Conservation (phyloP, 2,888 invertebrate species). For the Galeruca laticollis region DNA sequence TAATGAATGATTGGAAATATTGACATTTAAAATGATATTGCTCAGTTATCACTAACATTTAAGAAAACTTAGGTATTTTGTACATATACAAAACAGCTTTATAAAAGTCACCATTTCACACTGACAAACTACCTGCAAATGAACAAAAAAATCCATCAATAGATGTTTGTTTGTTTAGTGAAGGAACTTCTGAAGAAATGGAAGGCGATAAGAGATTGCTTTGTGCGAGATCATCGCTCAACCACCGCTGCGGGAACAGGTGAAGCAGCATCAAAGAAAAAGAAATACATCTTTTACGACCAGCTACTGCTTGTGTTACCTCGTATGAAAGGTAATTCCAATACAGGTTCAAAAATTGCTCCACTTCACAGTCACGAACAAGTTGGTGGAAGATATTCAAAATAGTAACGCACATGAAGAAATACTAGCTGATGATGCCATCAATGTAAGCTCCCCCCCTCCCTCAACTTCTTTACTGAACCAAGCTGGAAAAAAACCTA, state of each 20-base stretch:
- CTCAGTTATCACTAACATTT: too few species aligned
- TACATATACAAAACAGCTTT: background rate
- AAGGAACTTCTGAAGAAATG: constrained; percentile 8
- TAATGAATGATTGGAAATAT: too few species aligned
- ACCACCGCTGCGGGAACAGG: constrained; percentile 27
- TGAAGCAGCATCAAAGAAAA: constrained; percentile 23
- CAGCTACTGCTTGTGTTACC: constrained; percentile 28
- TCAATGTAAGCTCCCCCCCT: constrained; percentile 22
- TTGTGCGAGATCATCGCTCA: constrained; percentile 14
- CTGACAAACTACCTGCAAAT: too few species aligned
- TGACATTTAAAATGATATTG: too few species aligned
- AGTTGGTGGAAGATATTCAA: constrained; percentile 19
- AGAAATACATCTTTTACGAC: constrained; percentile 27
- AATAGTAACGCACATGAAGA: constrained; percentile 17
- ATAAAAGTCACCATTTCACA: constrained; percentile 8
- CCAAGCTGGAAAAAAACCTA: constrained; percentile 4
- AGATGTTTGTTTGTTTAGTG: too few species aligned
- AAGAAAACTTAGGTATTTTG: too few species aligned
- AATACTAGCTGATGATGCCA: constrained; percentile 23
- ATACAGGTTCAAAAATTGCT: constrained; percentile 29
- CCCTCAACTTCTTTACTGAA: background rate
- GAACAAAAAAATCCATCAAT: too few species aligned
- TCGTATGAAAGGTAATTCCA: constrained; percentile 27
- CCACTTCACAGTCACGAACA: constrained; percentile 22
- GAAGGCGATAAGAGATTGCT: constrained; percentile 11